Evolutionary conservation across 2,888 invertebrate species (phyloP), one percentile per base, ranked within the genome.

Genomic region (Ochlodes sylvanus): DNA sequence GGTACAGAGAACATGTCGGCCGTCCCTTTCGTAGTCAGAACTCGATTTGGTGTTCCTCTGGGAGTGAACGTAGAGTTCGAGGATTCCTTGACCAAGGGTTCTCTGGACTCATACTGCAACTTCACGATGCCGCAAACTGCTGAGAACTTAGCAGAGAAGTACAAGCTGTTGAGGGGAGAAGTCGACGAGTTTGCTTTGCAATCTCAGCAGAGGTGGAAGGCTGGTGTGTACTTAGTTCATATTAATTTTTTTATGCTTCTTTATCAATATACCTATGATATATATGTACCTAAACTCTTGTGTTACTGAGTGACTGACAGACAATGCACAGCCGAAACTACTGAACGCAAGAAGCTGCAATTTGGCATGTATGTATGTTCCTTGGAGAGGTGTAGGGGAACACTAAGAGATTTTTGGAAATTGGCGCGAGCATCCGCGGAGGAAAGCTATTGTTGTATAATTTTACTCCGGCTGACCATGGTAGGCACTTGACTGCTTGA

Each of bases 1-100:
- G 99, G 99, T 2, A 95, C 96, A 17, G 99, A 99, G 80, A 99
- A 96, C 88, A 99, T 99, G 99, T 98, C 98, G 14, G 96, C 97
- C 76, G 92, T 96, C 6, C 99, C 99, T 0, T 98, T 96, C 84
- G 94, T 96, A 14, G 96, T 97, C 0, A 94, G 98, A 63, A 92
- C 96, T 17, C 95, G 99, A 21, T 99, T 98, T 86, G 99, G 99
- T 2, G 96, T 97, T 12, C 94, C 95, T 10, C 92, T 99, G 3
- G 99, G 99, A 0, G 90, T 90, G 7, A 96, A 95, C 72, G 94
- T 96, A 34, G 94, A 95, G 75, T 94, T 99, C 69, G 99, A 99
- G 88, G 99, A 99, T 88, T 91, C 95, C 0, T 86, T 99, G 17
- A 75, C 77, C 0, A 72, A 80, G 0, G 96, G 97, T 2, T 94